A percentile compares a stretch with the other conserved stretches of the same genome.
Evolutionary conservation across 2,888 invertebrate genomes (phyloP).

Genomic region (Acronicta psi): DNA sequence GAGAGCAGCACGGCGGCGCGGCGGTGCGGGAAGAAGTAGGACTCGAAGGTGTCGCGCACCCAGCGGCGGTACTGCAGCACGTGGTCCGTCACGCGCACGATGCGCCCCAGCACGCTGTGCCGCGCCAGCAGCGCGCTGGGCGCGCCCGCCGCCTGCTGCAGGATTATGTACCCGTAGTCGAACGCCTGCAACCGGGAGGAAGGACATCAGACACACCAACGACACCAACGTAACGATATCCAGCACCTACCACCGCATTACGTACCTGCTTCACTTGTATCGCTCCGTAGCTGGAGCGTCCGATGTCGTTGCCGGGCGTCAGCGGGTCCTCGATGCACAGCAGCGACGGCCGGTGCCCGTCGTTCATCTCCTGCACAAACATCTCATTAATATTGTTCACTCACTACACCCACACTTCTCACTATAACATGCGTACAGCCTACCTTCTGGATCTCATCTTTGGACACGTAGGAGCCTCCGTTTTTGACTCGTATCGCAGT

Average conservation of each 20-base stretch:
- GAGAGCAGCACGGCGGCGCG: conserved; percentile 48
- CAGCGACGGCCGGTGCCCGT: conserved; percentile 97
- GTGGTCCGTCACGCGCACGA: conserved; percentile 97
- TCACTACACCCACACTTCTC: too few relatives aligned
- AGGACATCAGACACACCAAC: too few relatives aligned
- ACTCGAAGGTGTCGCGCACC: conserved; percentile 84
- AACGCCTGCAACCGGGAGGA: conserved; percentile 94
- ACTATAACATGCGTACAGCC: neutral
- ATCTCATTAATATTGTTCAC: neutral
- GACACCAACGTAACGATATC: too few relatives aligned
- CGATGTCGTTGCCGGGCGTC: conserved; percentile 98
- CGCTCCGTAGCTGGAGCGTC: conserved; percentile 98
- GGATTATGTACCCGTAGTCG: conserved; percentile 97
- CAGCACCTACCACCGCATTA: neutral
- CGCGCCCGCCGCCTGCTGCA: conserved; percentile 91
- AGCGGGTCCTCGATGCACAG: conserved; percentile 99
- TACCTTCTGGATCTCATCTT: conserved; percentile 95
- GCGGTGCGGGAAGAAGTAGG: conserved; percentile 80
- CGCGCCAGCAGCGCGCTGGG: conserved; percentile 79
- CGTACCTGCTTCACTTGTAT: conserved; percentile 91
- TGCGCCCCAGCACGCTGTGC: conserved; percentile 94
- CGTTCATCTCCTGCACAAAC: conserved; percentile 94
- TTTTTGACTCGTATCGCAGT: conserved; percentile 98
- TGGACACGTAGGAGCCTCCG: conserved; percentile 97
- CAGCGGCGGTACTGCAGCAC: conserved; percentile 91